Conservation (phyloP, 1,140 invertebrate genomes). For the Drosophila serrata region DNA sequence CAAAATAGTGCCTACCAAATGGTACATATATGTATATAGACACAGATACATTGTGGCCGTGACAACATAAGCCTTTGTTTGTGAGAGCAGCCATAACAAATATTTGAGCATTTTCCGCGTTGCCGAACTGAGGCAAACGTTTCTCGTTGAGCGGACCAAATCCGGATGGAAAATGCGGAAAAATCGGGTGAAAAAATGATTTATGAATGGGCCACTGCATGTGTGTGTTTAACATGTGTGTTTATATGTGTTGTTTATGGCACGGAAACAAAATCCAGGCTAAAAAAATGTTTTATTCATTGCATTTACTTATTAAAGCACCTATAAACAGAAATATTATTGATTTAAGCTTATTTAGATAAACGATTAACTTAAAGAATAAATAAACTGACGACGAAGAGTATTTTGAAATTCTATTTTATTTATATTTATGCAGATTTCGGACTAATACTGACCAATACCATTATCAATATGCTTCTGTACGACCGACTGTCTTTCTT, state of each 20-base stretch:
- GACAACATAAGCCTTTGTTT: constrained; percentile 66
- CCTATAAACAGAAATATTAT: background rate
- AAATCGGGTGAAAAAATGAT: constrained; percentile 60
- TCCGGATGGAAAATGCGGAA: constrained; percentile 18
- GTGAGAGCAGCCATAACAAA: constrained; percentile 54
- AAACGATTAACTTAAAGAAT: background rate
- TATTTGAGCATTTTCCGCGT: constrained; percentile 69
- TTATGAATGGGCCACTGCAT: constrained; percentile 59
- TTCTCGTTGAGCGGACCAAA: constrained; percentile 7
- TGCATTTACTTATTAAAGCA: background rate
- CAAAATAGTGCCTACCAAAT: constrained; percentile 18
- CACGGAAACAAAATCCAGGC: background rate
- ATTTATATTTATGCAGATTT: background rate
- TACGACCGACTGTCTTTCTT: background rate
- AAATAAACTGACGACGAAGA: background rate
- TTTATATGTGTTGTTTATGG: background rate
- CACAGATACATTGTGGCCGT: constrained; percentile 12
- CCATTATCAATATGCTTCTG: background rate
- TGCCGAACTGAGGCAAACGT: constrained; percentile 46
- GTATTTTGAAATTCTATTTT: background rate
- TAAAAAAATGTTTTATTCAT: background rate
- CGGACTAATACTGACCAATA: background rate
- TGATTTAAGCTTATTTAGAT: background rate
- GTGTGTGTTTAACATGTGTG: background rate
- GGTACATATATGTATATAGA: constrained; percentile 4